A percentile compares a stretch with the other conserved stretches of the same genome.
Evolutionary conservation across 2,888 invertebrate genomes (phyloP).

Genomic region (Acleris literana): DNA sequence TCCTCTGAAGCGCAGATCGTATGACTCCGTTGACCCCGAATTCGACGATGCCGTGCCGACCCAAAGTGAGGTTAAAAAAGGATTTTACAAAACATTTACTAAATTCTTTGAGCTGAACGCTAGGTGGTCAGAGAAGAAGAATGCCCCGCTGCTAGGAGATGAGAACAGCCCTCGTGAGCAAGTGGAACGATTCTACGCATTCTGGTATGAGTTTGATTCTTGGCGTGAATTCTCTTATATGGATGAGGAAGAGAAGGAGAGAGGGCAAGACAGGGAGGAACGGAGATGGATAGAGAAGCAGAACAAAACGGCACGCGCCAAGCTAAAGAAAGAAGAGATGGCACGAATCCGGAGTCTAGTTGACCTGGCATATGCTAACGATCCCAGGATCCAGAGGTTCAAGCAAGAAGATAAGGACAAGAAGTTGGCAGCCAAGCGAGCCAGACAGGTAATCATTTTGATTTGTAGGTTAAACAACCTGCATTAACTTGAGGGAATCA

Average conservation of each 20-base stretch:
- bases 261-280: conserved; percentile 98
- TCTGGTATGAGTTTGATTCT: conserved; percentile 99
- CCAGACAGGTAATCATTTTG: conserved; percentile 84
- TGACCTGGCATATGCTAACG: conserved; percentile 96
- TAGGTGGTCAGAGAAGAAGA: conserved; percentile 95
- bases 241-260: conserved; percentile 99
- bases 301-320: conserved; percentile 95
- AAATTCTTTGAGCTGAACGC: conserved; percentile 90
- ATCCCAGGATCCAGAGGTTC: conserved; percentile 96
- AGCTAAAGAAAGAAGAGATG: conserved; percentile 99
- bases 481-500: too few species aligned
- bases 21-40: conserved; percentile 97
- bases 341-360: conserved; percentile 94
- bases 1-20: conserved; percentile 91
- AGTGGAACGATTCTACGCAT: conserved; percentile 97
- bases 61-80: conserved; percentile 88
- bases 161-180: conserved; percentile 90
- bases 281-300: conserved; percentile 99
- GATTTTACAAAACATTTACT: conserved; percentile 87
- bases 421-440: conserved; percentile 94
- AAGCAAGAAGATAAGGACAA: conserved; percentile 96
- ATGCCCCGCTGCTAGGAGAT: conserved; percentile 92
- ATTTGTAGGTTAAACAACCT: too few species aligned
- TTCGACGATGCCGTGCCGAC: conserved; percentile 95
- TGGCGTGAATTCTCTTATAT: conserved; percentile 99